phyloP scores from a whole-genome alignment of 2,113 vertebrate genomes.

The Pavo muticus region DNA sequence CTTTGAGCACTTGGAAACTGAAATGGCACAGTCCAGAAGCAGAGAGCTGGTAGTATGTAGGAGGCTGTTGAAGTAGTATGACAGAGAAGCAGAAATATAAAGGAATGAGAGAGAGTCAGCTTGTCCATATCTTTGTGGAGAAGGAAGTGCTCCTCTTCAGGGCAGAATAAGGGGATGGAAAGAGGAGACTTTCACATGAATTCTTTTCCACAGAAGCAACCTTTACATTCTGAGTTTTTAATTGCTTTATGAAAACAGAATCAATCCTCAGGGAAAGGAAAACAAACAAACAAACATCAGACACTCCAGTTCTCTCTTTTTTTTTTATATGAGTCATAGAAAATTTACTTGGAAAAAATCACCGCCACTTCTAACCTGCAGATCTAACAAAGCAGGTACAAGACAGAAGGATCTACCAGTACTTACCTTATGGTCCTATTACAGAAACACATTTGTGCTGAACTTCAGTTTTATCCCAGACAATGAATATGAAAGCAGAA shows the following conservation, averaged over 20 bases:
- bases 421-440: background rate
- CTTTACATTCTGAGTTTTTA: rapidly evolving
- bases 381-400: background rate
- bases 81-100: background rate
- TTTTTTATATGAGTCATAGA: rapidly evolving
- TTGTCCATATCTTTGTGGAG: background rate
- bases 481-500: background rate
- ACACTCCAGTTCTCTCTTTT: no score
- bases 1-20: background rate
- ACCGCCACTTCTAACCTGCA: background rate
- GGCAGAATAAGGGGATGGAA: background rate
- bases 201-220: background rate
- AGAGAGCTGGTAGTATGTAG: background rate
- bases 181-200: background rate
- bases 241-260: background rate
- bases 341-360: background rate
- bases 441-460: background rate
- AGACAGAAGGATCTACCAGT: rapidly evolving
- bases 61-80: background rate
- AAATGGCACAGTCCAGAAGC: background rate
- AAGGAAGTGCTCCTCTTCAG: background rate
- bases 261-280: rapidly evolving
- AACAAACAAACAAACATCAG: no score
- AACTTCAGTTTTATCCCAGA: background rate
- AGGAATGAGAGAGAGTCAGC: background rate